Evolutionary conservation across 2,888 invertebrate genomes (phyloP).

Genomic region (Tenthredo distinguenda): DNA sequence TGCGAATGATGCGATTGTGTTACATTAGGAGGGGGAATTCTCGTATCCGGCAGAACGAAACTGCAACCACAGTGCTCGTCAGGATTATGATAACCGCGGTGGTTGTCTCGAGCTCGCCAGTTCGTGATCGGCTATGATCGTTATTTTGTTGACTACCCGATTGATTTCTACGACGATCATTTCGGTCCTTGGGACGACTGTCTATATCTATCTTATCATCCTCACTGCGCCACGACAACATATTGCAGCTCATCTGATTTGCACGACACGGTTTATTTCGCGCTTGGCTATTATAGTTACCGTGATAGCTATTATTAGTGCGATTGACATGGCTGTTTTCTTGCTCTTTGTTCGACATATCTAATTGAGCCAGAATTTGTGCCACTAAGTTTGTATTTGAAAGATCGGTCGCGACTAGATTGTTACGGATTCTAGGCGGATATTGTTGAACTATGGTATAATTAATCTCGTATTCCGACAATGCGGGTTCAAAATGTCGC

Average conservation of each 20-base stretch:
- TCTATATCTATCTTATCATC: no score
- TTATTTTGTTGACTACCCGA: no score
- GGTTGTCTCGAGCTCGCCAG: no score
- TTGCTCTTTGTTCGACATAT: neutral
- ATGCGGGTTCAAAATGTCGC: conserved; percentile 18
- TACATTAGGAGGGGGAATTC: neutral
- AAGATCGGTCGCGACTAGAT: conserved; percentile 23
- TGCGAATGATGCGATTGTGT: neutral
- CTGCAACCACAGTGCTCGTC: neutral
- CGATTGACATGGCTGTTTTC: neutral
- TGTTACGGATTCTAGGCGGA: neutral
- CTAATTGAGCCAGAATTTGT: conserved; percentile 43
- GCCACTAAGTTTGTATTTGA: conserved; percentile 25
- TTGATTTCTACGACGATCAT: neutral
- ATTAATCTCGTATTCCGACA: conserved; percentile 49
- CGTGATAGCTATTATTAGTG: neutral
- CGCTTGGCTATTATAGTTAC: neutral
- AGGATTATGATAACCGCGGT: no score
- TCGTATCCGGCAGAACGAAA: neutral
- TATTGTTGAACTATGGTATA: conserved; percentile 43
- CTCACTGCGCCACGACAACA: no score
- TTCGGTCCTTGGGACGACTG: neutral
- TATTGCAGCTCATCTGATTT: neutral
- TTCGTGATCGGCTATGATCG: no score
- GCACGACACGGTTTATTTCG: no score